Base-by-base conservation (phyloP, 2,797 vertebrate genomes). In the Sebastolobus alascanus region DNA sequence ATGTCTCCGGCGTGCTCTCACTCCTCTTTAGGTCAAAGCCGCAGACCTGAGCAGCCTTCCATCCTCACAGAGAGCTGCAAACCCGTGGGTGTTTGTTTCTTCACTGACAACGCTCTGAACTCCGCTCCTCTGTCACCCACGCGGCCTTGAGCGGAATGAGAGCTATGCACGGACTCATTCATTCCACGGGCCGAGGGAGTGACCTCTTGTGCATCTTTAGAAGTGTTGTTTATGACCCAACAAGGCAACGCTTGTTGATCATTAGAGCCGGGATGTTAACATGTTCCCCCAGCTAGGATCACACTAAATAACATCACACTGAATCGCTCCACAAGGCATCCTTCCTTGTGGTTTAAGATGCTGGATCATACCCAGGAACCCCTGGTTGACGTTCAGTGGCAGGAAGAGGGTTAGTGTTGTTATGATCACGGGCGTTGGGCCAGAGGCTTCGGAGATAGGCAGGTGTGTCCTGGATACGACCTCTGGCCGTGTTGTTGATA, bases 51-150 rank as follows among this genome's bases (percentile, higher is more conserved):
- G 64, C 80, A 25, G 74, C 64, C 54, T 31, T 50, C 77, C 35
- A 37, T 68, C 63, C 67, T 67, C 77, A 87, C 75, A 91, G 73
- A 84, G 83, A 82, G 82, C 77, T 73, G 78, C 70, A 33, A 71
- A 79, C 85, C 81, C 60, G 93, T 94, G 90, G 95, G 95, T 78
- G 93, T 93, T 91, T 92, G 91, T 92, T 93, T 90, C 90, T 89
- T 75, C 75, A 38, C 85, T 73, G 88, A 86, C 86, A 83, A 76
- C 70, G 91, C 80, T 85, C 79, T 76, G 80, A 86, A 84, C 85
- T 52, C 77, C 43, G 75, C 68, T 83, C 68, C 71, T 78, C 68
- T 14, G 20, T 84, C 90, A 72, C 92, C 88, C 92, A 90, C 90
- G 55, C 87, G 66, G 81, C 80, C 84, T 81, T 74, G 29, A 67